These are phyloP conservation scores for Dasysyrphus albostriatus DNA, from an alignment of 2,888 invertebrate genomes.

Conservation along the genomic window DNA sequence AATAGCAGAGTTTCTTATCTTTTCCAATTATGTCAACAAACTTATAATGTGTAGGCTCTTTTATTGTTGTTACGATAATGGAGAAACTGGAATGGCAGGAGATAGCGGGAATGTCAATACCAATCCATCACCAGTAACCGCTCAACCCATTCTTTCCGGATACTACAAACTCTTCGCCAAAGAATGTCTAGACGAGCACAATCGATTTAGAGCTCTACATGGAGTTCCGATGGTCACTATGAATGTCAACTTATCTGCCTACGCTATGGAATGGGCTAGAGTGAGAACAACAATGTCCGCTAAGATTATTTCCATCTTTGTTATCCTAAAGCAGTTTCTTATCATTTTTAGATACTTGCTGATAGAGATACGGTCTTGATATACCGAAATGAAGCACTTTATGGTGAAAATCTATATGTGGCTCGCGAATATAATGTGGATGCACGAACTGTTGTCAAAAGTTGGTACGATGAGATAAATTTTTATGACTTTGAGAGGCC, in stretches of 20 bases:
- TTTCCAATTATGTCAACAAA: not conserved
- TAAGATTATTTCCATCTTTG: not conserved
- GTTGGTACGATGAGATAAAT: slow-evolving; percentile 92
- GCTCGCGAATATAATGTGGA: slow-evolving; percentile 89
- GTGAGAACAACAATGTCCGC: slow-evolving; percentile 74
- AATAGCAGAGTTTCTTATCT: not conserved
- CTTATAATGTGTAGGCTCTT: slow-evolving; percentile 31
- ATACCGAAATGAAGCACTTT: slow-evolving; percentile 90
- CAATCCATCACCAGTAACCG: slow-evolving; percentile 9
- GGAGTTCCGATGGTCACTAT: slow-evolving; percentile 88
- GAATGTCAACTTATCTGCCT: slow-evolving; percentile 87
- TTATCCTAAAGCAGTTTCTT: not conserved
- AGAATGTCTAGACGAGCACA: slow-evolving; percentile 90
- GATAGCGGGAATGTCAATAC: not conserved
- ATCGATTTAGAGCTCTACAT: slow-evolving; percentile 88
- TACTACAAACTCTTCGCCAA: slow-evolving; percentile 85
- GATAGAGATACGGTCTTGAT: slow-evolving; percentile 83
- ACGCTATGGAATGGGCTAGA: slow-evolving; percentile 90
- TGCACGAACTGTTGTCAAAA: slow-evolving; percentile 90
- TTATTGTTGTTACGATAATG: slow-evolving; percentile 25
- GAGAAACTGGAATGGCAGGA: not conserved
- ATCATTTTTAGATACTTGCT: slow-evolving; percentile 44
- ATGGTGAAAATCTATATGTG: slow-evolving; percentile 93
- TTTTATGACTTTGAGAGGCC: slow-evolving; percentile 87
- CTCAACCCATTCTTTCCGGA: slow-evolving; percentile 22